Evolutionary conservation across 2,113 vertebrate genomes (phyloP).

Genomic region (Cyprinodon tularosa): DNA sequence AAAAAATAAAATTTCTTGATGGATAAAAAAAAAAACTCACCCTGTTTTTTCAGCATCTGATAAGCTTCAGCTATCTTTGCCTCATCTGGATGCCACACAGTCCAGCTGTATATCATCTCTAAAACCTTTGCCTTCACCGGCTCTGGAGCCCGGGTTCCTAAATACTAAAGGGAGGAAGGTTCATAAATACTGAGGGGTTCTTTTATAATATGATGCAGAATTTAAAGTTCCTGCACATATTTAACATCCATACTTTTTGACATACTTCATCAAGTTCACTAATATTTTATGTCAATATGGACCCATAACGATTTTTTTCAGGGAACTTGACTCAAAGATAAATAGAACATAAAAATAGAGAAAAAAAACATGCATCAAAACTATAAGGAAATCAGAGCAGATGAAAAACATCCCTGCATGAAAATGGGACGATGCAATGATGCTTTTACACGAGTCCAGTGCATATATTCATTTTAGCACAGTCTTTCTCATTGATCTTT

Average conservation of each 20-base stretch:
- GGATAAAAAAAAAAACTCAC: constrained; percentile 70
- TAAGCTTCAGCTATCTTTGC: constrained; percentile 95
- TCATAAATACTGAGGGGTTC: neutral
- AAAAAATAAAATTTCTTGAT: neutral
- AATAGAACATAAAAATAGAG: no score
- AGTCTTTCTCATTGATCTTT: no score
- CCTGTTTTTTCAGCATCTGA: constrained; percentile 98
- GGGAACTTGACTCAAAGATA: no score
- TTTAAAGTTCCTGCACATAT: neutral
- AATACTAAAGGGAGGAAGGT: constrained; percentile 81
- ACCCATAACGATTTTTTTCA: no score
- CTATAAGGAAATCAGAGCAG: no score
- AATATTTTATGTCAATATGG: no score
- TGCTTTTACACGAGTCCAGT: no score
- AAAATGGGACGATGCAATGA: no score
- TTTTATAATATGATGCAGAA: neutral
- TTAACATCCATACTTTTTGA: neutral
- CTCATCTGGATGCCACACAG: constrained; percentile 86
- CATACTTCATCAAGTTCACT: no score
- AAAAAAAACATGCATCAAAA: no score
- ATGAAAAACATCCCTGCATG: no score
- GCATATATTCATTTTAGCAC: no score
- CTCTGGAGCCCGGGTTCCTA: constrained; percentile 90
- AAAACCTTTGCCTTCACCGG: constrained; percentile 93
- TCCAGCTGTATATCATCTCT: constrained; percentile 96